Percentiles rank a stretch among this genome's conserved stretches.
Conservation (phyloP, 2,797 vertebrate species). For the Eulemur coronatus region DNA sequence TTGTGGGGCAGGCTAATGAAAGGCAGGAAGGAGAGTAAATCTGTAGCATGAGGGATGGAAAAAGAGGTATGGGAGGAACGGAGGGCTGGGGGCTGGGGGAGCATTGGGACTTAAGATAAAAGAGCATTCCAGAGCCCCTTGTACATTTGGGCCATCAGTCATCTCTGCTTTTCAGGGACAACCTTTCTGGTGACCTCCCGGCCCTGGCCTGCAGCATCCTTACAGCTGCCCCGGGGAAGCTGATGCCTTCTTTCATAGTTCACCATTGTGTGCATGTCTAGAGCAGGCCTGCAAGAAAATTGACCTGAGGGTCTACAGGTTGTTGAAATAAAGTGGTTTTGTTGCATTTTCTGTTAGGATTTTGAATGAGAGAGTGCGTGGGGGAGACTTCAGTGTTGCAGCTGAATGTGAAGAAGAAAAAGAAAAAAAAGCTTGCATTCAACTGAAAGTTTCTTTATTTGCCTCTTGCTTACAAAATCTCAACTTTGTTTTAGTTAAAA, state of each 20-base stretch:
- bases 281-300: not conserved
- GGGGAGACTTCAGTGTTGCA: not conserved
- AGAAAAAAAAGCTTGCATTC: not conserved
- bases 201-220: not conserved
- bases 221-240: constrained; percentile 30
- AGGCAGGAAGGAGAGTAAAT: constrained; percentile 68
- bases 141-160: constrained; percentile 59
- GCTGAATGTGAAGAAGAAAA: not conserved
- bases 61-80: constrained; percentile 57
- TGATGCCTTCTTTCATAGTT: not conserved
- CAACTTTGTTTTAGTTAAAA: not conserved
- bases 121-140: constrained; percentile 58
- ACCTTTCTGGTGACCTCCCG: constrained; percentile 58
- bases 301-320: not conserved
- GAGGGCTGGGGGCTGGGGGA: not conserved
- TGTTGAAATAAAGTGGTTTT: constrained; percentile 18
- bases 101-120: constrained; percentile 60
- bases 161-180: constrained; percentile 59
- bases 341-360: not conserved
- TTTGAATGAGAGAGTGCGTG: not conserved
- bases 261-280: not conserved
- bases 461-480: constrained; percentile 16
- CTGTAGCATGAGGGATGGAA: constrained; percentile 60
- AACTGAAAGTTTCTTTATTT: not conserved
- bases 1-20: constrained; percentile 68